Evolutionary conservation across 1,140 invertebrate species (phyloP), one percentile per base, ranked within the genome.

Genomic region (Drosophila bocki): DNA sequence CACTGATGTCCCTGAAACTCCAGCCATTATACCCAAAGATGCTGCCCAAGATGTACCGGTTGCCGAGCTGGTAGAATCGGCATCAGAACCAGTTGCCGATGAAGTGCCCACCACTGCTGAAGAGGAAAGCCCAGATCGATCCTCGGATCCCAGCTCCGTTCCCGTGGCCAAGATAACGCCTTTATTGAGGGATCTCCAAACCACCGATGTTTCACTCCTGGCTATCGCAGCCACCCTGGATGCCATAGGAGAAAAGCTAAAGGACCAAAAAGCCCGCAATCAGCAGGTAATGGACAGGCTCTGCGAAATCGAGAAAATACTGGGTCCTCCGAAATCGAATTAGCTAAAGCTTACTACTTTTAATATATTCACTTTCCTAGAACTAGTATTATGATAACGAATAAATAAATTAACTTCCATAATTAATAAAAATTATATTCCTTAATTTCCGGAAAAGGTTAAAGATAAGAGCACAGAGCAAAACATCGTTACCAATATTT

Each of bases 221-320:
- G 83, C 83, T 8, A 71, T 87, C 11, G 83, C 83, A 1, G 80
- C 84, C 8, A 88, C 83, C 3, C 26, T 87, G 29, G 84, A 87
- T 58, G 48, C 84, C 39, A 83, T 87, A 33, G 77, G 76, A 3
- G 80, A 83, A 22, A 83, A 71, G n/a, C 58, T 87, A 3, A 80
- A 45, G 44, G 83, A 88, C 7, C 83, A 87, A 48, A 83, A 71
- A 29, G 64, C 58, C 19, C 65, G 83, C 9, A 87, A 87, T 41
- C 83, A 87, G 45, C 76, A 83, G 39, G 72, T 83, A 5, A 56
- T 87, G 17, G 84, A 87, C 62, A 67, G 83, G 50, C 78, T 87
- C 5, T 88, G 80, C 39, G 83, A 87, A 78, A 87, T 87, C 13
- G 83, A 87, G 13, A 88, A 87, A 50, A 88, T 87, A 26, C 42